Base-by-base conservation (phyloP, 92 coral and sea anemone genomes). In the Epizoanthus fatuus region DNA sequence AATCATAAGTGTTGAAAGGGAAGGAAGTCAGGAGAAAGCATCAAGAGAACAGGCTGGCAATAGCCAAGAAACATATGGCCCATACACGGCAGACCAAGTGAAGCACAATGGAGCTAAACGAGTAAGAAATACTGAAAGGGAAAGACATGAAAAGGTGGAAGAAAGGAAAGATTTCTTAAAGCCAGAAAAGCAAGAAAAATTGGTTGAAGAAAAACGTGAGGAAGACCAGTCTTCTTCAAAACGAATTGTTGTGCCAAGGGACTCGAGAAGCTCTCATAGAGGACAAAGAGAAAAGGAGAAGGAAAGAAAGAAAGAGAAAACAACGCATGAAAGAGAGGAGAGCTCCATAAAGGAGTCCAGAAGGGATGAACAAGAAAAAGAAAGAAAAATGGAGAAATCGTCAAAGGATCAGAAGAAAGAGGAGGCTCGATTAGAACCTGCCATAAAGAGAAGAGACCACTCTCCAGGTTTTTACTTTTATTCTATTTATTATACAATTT, bases 171-270 rank as follows among this genome's bases (percentile, higher is more conserved):
- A 42, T n/a, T 44, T 42, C 1, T 11, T 15, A 59, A 42, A 37
- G 44, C 49, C 53, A 16, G 7, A 5, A 75, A 75, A 77, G 44
- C 58, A 77, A 10, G 57, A 58, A 14, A 7, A 13, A 8, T 42
- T 60, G 11, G 29, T 5, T 42, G 70, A 77, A 77, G 44, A 9
- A 49, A 49, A 49, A 8, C 12, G 3, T 7, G 13, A 77, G 49
- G 29, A 57, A 20, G 55, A 22, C 47, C 49, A 38, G 16, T 77
- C 82, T 37, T 37, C 57, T 58, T 37, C 40, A 0, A 77, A 77
- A 49, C 62, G 82, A 29, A 77, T 53, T 77, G 82, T 77, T 59
- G 56, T 77, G 47, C 70, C 45, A 6, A 44, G 63, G 57, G 57
- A 77, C 4, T 60, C 70, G 6, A 60, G 72, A 12, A 66, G 47